phyloP scores from a whole-genome alignment of 1,140 invertebrate species.

The Trachymyrmex cornetzi region DNA sequence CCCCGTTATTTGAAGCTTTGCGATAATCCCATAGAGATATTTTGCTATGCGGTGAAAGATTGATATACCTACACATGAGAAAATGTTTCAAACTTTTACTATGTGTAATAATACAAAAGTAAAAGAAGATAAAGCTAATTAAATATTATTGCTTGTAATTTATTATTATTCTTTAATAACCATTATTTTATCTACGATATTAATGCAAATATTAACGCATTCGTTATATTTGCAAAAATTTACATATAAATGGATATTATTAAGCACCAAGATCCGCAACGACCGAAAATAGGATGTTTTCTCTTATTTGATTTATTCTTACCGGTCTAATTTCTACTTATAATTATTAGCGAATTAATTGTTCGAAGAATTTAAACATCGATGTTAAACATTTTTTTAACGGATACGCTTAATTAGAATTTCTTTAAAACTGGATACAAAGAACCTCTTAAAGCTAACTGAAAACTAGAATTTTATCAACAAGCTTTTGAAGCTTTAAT shows the following conservation, averaged over 20 bases:
- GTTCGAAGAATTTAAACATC: not conserved
- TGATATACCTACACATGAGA: not conserved
- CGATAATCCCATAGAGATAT: conserved; percentile 31
- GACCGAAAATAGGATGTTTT: too few relatives aligned
- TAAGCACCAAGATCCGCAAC: too few relatives aligned
- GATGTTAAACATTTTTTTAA: not conserved
- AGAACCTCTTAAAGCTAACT: conserved; percentile 14
- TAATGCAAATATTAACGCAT: not conserved
- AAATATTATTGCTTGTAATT: not conserved
- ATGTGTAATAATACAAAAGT: not conserved
- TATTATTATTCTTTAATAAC: not conserved
- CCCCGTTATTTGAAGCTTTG: conserved; percentile 36
- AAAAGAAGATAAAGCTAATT: not conserved
- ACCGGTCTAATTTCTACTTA: too few relatives aligned
- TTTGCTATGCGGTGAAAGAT: not conserved
- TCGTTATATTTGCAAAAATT: too few relatives aligned
- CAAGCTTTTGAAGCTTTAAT: not conserved
- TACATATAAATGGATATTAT: too few relatives aligned
- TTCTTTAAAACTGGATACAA: conserved; percentile 27
- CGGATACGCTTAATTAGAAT: not conserved
- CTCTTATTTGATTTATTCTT: too few relatives aligned
- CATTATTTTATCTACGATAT: conserved; percentile 1
- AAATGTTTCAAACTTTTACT: not conserved
- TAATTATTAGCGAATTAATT: not conserved
- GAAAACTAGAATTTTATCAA: conserved; percentile 1